Base-by-base conservation (phyloP, 2,888 invertebrate genomes). In the Lasioglossum figueresi region DNA sequence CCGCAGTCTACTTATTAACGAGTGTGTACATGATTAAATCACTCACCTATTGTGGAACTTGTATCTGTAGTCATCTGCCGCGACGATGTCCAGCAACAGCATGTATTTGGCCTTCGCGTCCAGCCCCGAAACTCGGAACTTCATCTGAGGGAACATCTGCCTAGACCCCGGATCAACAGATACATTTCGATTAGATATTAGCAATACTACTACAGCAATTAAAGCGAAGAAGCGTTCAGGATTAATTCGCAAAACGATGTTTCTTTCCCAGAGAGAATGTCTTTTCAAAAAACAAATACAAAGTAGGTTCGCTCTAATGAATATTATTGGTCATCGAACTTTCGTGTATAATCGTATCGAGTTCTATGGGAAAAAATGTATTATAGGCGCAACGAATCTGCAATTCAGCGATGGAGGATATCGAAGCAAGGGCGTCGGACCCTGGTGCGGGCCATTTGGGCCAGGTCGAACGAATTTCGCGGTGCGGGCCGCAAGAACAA, bases 61-160 rank as follows among this genome's bases (percentile, higher is more conserved):
- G 97, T 98, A 98, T 96, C 98, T 97, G 97, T 99, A 99, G 96
- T 99, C 99, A 96, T 99, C 99, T 89, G 99, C 99, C 75, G 99
- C 99, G 93, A 99, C 99, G 95, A 99, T 99, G 97, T 99, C 99
- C 97, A 99, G 97, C 94, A 99, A 97, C 89, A 99, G 97, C 95
- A 99, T 99, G 97, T 99, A 99, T 96, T 99, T 99, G 95, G 99
- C 98, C 96, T 99, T 98, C 95, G 99, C 98, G 96, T 99, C 99
- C 96, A 99, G 96, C 93, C 99, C 99, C 95, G 98, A 98, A 94
- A 99, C 98, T 95, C 99, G 98, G 96, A 99, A 99, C 97, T 99
- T 99, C 98, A 98, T 99, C 96, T 99, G 99, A 94, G 99, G 99
- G 96, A 99, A 99, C 98, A 99, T 99, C 97, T 99, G 99, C 97